Conservation (phyloP, 2,888 invertebrate species). For the Drosophila falleni region DNA sequence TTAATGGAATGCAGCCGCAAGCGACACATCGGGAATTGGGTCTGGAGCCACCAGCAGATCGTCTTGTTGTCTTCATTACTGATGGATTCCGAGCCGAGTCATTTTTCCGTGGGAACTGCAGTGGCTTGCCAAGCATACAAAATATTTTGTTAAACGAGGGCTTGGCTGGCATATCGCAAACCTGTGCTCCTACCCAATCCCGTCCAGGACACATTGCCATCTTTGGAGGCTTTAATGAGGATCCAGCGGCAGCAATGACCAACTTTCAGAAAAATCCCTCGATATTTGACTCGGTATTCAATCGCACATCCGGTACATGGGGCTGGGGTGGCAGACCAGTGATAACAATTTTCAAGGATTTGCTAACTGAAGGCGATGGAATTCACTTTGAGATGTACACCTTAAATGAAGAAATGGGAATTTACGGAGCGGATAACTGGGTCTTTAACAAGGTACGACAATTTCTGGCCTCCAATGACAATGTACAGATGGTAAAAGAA, state of each 20-base stretch:
- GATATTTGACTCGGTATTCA: conserved; percentile 98
- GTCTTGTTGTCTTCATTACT: conserved; percentile 95
- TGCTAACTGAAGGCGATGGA: conserved; percentile 82
- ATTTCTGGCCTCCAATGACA: conserved; percentile 86
- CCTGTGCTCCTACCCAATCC: conserved; percentile 97
- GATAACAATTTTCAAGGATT: conserved; percentile 93
- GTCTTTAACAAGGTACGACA: conserved; percentile 91
- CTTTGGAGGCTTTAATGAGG: conserved; percentile 96
- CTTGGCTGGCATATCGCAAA: conserved; percentile 91
- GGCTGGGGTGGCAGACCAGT: conserved; percentile 98
- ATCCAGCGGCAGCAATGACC: conserved; percentile 96
- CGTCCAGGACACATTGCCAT: conserved; percentile 98
- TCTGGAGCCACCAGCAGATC: conserved; percentile 87
- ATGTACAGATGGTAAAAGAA: conserved; percentile 84
- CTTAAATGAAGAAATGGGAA: neutral
- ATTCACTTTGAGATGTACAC: conserved; percentile 86
- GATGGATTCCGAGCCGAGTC: conserved; percentile 97
- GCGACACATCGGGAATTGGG: conserved; percentile 25
- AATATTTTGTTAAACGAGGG: conserved; percentile 71
- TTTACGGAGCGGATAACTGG: conserved; percentile 91
- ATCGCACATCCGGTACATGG: conserved; percentile 90
- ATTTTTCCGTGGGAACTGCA: conserved; percentile 86
- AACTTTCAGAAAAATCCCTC: conserved; percentile 99
- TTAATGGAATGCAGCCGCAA: conserved; percentile 85
- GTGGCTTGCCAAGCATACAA: conserved; percentile 70